Conservation (phyloP, 2,113 vertebrate genomes). For the Melanerpes formicivorus region DNA sequence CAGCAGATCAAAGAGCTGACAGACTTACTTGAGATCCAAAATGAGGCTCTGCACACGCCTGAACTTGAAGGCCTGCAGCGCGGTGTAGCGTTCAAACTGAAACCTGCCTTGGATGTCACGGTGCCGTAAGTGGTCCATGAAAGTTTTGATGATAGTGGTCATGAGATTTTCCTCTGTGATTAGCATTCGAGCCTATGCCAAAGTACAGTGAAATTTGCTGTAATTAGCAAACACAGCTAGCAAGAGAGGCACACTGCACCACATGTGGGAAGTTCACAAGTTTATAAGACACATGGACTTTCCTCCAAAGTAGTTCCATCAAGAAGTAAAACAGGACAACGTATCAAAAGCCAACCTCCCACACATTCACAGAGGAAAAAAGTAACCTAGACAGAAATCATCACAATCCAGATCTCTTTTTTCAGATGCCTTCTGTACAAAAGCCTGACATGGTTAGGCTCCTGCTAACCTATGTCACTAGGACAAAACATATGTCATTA, state of each 20-base stretch:
- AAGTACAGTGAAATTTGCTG: conserved; percentile 47
- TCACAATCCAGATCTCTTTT: neutral
- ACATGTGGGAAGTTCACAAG: neutral
- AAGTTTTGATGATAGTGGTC: conserved; percentile 94
- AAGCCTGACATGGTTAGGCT: neutral
- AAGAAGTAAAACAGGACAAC: neutral
- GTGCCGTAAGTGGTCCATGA: conserved; percentile 93
- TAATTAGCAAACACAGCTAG: conserved; percentile 13
- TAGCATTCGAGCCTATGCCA: conserved; percentile 91
- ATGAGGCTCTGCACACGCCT: conserved; percentile 95
- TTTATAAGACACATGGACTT: neutral
- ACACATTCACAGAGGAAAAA: neutral
- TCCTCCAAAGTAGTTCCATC: neutral
- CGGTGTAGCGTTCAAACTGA: conserved; percentile 96
- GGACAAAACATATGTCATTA: neutral
- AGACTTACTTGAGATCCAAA: conserved; percentile 94
- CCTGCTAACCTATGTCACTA: neutral
- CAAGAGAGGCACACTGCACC: neutral
- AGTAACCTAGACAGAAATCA: neutral
- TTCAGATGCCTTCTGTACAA: neutral
- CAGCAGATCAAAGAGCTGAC: neutral
- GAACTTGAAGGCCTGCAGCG: conserved; percentile 96
- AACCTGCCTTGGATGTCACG: conserved; percentile 93
- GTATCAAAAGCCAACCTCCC: neutral
- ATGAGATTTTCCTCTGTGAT: conserved; percentile 95